Evolutionary conservation across 2,113 vertebrate genomes (phyloP), one percentile per base, ranked within the genome.

Genomic region (Epinephelus cyanopodus): DNA sequence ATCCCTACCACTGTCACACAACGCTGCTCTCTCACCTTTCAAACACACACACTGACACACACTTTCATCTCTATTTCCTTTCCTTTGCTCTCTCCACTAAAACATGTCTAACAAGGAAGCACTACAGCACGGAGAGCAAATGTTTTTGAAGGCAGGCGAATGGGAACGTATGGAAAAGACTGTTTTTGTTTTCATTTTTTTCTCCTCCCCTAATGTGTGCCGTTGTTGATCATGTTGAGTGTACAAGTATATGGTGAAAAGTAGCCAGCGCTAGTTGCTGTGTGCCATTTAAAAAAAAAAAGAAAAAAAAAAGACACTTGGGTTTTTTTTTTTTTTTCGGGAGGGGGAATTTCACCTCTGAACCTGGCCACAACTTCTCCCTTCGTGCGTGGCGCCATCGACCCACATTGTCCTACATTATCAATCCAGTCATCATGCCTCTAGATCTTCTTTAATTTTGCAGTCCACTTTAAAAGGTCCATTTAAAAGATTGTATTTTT

Each of bases 401-500:
- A 96, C 94, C 94, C 95, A 92, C 95, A 95, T 96, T 92, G 95
- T 67, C 74, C 74, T 15, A 27, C 65, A 47, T 86, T 96, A 96
- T 94, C 93, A 95, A 88, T 70, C 84, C 74, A 45, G 56, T 89
- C 75, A 94, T 96, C 95, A 95, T 95, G 94, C 85, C 87, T 91
- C 95, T 96, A 96, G 96, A 96, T 96, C 95, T 93, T 82, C 95
- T 95, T 89, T 96, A 92, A 88, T 97, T 97, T 96, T 66, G 96
- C 96, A 96, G 96, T 96, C 95, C 96, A 96, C 96, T 96, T 87
- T 95, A 89, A 97, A 97, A 96, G 94, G 95, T 96, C 96, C 96
- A 97, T 96, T 89, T 79, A 91, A 97, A 98, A 98, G 97, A 98
- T 97, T 98, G 97, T 99, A 99, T 99, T 99, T 99, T 99, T 99